Base-by-base conservation (phyloP, 2,113 vertebrate genomes). In the Telmatochromis sp. region DNA sequence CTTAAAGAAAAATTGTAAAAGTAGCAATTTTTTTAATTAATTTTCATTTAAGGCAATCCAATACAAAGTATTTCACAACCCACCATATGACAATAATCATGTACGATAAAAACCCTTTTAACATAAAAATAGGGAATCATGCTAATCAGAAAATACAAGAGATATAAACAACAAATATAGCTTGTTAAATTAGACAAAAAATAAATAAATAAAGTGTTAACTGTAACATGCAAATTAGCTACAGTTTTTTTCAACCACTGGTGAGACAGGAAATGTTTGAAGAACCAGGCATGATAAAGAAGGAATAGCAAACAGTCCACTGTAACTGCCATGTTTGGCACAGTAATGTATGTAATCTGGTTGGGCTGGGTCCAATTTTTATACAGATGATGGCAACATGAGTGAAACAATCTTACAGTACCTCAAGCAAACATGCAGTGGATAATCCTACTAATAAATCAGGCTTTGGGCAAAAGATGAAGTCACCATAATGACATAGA, bases 31-130 rank as follows among this genome's bases (percentile, higher is more conserved):
- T 93, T 93, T 96, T 94, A 95, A 96, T 96, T 93, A n/a, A 92
- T 96, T 95, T 95, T 95, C 60, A 94, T 89, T 96, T 97, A 97
- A 97, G 96, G 97, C 97, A 97, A 94, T 97, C 96, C 96, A 97
- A 96, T 97, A 96, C 96, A 97, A 97, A 97, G 95, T 95, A 96
- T 96, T 95, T 97, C 95, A 97, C 97, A 96, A 96, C 93, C 93
- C 94, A 97, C 94, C 90, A 91, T 95, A 95, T 96, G 94, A 96
- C 96, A 95, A 96, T 94, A 93, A 94, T 96, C 94, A 95, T 96
- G 94, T 96, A 96, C 96, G 96, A 94, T 95, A 96, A 93, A 95
- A 95, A 95, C 89, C 87, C 78, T 89, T 87, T 85, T 40, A 88
- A 94, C 90, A 70, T 85, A 94, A 80, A 95, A 89, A 83, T 81